These are phyloP conservation scores for Noturus placidus DNA, from an alignment of 2,113 vertebrate genomes.

Conservation along the genomic window DNA sequence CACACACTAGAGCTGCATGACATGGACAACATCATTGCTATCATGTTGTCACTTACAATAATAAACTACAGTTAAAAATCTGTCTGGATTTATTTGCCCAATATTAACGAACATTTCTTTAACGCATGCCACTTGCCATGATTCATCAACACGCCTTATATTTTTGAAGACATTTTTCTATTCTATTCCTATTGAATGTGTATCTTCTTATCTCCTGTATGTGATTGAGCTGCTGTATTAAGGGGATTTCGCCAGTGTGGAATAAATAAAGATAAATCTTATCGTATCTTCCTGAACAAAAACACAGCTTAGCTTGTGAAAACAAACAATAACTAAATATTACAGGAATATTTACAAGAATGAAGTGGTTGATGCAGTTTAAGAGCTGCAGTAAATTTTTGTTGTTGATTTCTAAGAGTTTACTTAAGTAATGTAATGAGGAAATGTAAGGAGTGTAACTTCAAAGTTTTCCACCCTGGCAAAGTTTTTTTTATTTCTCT, in stretches of 20 bases:
- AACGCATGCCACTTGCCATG: not conserved
- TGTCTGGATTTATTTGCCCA: not conserved
- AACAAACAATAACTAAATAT: not conserved
- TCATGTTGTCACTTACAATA: not conserved
- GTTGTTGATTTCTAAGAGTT: not conserved
- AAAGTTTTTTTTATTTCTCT: not conserved
- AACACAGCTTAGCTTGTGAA: not conserved
- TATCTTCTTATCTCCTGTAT: no score
- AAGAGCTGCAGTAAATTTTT: not conserved
- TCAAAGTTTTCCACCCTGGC: not conserved
- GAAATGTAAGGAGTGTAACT: not conserved
- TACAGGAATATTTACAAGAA: not conserved
- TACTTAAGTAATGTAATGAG: not conserved
- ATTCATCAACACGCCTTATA: not conserved
- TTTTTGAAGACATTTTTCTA: no score
- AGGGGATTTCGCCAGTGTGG: no score
- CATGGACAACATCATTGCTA: not conserved
- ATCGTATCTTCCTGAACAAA: no score
- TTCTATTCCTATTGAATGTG: no score
- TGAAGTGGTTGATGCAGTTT: no score
- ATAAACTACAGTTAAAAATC: not conserved
- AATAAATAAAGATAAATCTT: no score
- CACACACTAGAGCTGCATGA: not conserved
- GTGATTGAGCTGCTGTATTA: no score
- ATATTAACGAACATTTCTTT: not conserved